These are phyloP conservation scores for Bolinopsis microptera DNA, from an alignment of 37 sponge, comb jelly and placozoan genomes.

Conservation along the genomic window DNA sequence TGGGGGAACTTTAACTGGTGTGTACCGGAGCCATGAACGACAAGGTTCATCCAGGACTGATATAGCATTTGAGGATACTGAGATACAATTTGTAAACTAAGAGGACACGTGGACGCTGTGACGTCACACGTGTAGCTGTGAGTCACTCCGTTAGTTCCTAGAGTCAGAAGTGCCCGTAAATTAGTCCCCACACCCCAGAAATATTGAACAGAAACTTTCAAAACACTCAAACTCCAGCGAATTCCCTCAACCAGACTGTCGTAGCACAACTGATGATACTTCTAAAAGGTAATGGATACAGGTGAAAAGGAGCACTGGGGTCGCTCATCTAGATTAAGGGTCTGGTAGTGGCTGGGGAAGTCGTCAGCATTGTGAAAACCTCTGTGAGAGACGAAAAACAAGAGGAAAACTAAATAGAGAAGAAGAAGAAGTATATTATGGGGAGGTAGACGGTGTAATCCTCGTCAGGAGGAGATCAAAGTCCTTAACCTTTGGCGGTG, in stretches of 20 bases:
- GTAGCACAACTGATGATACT: too few species aligned
- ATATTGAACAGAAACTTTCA: neutral
- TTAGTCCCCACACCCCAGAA: slow-evolving; percentile 33
- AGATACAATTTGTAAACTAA: too few species aligned
- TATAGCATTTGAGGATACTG: neutral
- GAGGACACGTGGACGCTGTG: too few species aligned
- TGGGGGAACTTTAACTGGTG: neutral
- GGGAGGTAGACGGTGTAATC: neutral
- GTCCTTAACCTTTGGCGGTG: neutral
- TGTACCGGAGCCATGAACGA: neutral
- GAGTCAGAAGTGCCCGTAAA: neutral
- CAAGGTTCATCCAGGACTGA: neutral
- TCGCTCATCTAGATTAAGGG: neutral
- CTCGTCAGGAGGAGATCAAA: neutral
- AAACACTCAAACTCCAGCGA: neutral
- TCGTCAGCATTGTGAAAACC: neutral
- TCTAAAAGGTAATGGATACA: neutral
- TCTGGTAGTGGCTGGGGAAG: neutral
- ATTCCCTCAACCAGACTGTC: too few species aligned
- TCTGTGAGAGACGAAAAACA: neutral
- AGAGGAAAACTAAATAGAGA: neutral
- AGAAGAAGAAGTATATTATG: neutral
- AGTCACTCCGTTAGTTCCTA: neutral
- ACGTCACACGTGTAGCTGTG: too few species aligned
- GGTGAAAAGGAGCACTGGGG: neutral